Evolutionary conservation across 2,113 vertebrate genomes (phyloP).

Genomic region (Stigmatopora argus): DNA sequence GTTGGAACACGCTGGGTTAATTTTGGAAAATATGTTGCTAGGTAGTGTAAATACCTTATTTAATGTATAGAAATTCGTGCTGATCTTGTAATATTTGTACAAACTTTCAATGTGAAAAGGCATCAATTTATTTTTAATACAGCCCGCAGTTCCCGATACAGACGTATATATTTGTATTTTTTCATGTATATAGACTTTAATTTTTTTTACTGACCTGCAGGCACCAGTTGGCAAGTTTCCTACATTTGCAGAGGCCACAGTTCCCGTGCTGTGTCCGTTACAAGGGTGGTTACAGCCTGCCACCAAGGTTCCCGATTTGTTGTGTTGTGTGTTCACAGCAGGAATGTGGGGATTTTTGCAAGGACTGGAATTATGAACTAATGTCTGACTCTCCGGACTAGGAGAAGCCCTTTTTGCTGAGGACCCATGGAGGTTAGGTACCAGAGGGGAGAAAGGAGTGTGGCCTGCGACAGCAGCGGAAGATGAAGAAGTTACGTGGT

Average conservation of each 20-base stretch:
- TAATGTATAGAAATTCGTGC: slow-evolving; percentile 67
- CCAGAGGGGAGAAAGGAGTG: slow-evolving; percentile 75
- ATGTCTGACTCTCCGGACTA: slow-evolving; percentile 73
- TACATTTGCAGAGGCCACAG: slow-evolving; percentile 70
- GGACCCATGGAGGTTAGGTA: slow-evolving; percentile 66
- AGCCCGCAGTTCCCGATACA: slow-evolving; percentile 67
- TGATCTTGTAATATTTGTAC: slow-evolving; percentile 75
- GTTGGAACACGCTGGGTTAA: slow-evolving; percentile 34
- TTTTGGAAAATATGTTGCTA: slow-evolving; percentile 50
- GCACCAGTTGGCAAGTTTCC: slow-evolving; percentile 76
- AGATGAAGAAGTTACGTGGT: slow-evolving; percentile 72
- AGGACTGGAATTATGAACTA: slow-evolving; percentile 73
- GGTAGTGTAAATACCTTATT: slow-evolving; percentile 71
- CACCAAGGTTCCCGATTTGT: slow-evolving; percentile 81
- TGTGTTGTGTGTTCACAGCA: slow-evolving; percentile 79
- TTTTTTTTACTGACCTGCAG: slow-evolving; percentile 82
- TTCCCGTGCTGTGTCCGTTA: slow-evolving; percentile 84
- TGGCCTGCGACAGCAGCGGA: slow-evolving; percentile 57
- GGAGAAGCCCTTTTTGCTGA: slow-evolving; percentile 67
- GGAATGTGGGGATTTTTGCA: slow-evolving; percentile 90
- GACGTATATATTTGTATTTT: slow-evolving; percentile 75
- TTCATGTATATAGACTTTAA: slow-evolving; percentile 68
- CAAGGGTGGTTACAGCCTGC: slow-evolving; percentile 88
- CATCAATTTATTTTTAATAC: slow-evolving; percentile 67
- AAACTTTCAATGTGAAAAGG: slow-evolving; percentile 72